Conservation (phyloP, 2,888 invertebrate species). For the Invenusta paracnida region DNA sequence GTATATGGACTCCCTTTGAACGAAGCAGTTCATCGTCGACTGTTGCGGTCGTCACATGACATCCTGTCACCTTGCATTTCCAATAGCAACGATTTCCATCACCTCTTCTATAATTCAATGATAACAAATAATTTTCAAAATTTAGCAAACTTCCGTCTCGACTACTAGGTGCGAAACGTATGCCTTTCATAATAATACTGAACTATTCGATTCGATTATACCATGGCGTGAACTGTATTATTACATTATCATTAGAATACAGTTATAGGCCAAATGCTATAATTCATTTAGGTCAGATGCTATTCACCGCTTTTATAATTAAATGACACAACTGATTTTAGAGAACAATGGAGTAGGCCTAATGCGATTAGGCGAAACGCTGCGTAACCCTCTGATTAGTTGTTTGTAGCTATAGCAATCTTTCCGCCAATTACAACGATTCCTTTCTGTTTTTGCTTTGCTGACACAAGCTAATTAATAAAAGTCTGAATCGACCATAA, state of each 20-base stretch:
- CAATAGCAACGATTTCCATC: not conserved
- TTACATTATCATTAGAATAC: no score
- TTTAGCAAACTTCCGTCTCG: not conserved
- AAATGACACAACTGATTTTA: slow-evolving; percentile 3
- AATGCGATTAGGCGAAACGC: slow-evolving; percentile 18
- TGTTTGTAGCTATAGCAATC: no score
- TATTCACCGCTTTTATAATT: not conserved
- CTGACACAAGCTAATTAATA: no score
- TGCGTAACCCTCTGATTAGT: no score
- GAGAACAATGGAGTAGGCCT: not conserved
- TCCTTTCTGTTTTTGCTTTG: no score
- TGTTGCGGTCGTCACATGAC: slow-evolving; percentile 1
- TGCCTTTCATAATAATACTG: slow-evolving; percentile 1
- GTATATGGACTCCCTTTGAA: slow-evolving; percentile 2
- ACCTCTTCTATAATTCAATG: slow-evolving; percentile 19
- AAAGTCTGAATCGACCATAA: no score
- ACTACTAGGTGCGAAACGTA: slow-evolving; percentile 16
- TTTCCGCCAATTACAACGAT: no score
- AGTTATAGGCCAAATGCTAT: not conserved
- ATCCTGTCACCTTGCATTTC: slow-evolving; percentile 5
- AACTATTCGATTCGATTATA: not conserved
- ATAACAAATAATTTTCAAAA: slow-evolving; percentile 10
- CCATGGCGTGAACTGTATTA: no score
- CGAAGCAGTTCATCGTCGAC: slow-evolving; percentile 1
- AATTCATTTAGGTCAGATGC: not conserved